Conservation (phyloP, 1,140 invertebrate genomes). For the Lasaia peninsularis region DNA sequence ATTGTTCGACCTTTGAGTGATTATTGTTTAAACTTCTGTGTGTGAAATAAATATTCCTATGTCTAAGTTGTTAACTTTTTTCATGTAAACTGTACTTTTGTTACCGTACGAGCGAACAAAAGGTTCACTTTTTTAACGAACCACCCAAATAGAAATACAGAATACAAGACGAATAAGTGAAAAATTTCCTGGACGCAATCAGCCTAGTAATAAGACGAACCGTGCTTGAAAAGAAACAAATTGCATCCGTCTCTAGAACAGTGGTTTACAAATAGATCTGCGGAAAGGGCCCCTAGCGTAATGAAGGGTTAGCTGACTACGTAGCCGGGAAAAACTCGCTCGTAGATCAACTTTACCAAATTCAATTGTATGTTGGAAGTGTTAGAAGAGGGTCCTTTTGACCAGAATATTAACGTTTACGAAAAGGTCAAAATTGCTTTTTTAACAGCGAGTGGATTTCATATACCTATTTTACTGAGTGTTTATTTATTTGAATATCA, state of each 20-base stretch:
- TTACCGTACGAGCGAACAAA: not conserved
- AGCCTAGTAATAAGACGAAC: conserved; percentile 46
- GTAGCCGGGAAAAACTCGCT: conserved; percentile 20
- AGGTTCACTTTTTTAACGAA: not conserved
- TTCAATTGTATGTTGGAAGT: conserved; percentile 9
- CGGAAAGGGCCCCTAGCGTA: conserved; percentile 47
- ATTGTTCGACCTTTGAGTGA: too few relatives aligned
- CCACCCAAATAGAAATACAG: conserved; percentile 22
- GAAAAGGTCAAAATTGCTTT: conserved; percentile 4
- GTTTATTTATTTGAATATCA: too few relatives aligned
- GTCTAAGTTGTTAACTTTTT: too few relatives aligned
- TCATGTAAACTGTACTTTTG: too few relatives aligned
- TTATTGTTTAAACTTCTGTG: too few relatives aligned
- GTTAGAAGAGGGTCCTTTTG: conserved; percentile 7
- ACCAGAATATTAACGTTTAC: conserved; percentile 9
- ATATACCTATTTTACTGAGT: too few relatives aligned
- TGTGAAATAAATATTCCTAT: too few relatives aligned
- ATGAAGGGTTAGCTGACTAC: conserved; percentile 55
- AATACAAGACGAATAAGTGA: conserved; percentile 45
- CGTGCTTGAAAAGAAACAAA: conserved; percentile 65
- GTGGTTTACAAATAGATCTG: conserved; percentile 45
- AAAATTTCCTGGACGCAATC: conserved; percentile 54
- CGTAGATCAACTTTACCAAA: conserved; percentile 9
- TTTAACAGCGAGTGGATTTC: not conserved
- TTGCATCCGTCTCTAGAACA: conserved; percentile 60